Conservation (phyloP, 2,113 vertebrate species). For the Patagioenas fasciata region DNA sequence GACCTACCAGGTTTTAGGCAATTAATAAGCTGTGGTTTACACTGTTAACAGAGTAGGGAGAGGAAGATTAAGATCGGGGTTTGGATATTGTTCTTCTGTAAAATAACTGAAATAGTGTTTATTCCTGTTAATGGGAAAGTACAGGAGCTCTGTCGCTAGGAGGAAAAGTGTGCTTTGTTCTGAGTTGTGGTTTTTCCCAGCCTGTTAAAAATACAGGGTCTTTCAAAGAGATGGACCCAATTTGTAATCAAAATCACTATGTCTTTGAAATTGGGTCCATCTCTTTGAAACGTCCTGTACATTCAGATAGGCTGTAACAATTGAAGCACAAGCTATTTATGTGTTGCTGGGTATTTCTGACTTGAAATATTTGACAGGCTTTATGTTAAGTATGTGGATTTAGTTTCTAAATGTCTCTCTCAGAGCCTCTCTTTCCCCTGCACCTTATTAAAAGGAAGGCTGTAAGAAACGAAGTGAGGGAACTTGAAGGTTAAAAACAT, state of each 20-base stretch:
- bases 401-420: not conserved
- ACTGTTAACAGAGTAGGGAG: not conserved
- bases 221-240: no score
- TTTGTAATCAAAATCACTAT: no score
- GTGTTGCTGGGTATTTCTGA: not conserved
- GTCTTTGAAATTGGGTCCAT: no score
- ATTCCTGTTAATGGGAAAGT: not conserved
- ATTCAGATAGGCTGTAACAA: not conserved
- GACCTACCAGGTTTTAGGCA: not conserved
- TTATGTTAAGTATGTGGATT: not conserved
- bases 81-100: not conserved
- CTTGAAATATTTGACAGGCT: not conserved
- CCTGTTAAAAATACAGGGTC: not conserved
- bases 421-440: not conserved
- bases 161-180: not conserved
- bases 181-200: not conserved
- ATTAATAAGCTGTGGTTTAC: not conserved
- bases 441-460: not conserved
- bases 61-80: rapidly evolving
- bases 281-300: no score
- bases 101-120: not conserved
- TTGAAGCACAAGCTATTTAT: not conserved
- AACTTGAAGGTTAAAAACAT: not conserved
- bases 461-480: not conserved
- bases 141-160: not conserved